Conservation (phyloP, 2,797 vertebrate genomes). For the Miichthys miiuy region DNA sequence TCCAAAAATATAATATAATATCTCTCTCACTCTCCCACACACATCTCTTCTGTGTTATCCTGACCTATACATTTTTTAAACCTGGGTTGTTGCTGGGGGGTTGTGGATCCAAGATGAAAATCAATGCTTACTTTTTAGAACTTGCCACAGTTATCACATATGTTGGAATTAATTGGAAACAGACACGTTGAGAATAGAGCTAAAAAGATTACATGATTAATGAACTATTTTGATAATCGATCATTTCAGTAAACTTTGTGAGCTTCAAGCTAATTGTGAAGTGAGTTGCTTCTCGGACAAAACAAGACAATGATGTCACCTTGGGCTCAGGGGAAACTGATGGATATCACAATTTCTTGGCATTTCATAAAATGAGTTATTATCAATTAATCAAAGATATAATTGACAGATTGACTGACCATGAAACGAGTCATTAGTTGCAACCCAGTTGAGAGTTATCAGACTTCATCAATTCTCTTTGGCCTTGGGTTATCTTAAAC, state of each 20-base stretch:
- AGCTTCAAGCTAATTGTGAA: background rate
- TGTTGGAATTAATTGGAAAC: background rate
- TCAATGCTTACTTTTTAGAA: too few relatives aligned
- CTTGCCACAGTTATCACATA: background rate
- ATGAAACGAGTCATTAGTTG: background rate
- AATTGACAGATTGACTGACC: background rate
- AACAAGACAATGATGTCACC: background rate
- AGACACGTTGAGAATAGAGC: background rate
- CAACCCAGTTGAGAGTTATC: background rate
- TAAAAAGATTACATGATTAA: background rate
- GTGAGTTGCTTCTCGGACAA: background rate
- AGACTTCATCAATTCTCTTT: background rate
- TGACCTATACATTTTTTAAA: background rate
- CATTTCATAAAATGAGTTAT: background rate
- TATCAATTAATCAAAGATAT: background rate
- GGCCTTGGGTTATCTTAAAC: background rate
- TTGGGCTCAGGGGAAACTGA: background rate
- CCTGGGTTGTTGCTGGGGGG: background rate
- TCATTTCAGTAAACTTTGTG: background rate
- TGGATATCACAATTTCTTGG: background rate
- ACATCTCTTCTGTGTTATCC: background rate
- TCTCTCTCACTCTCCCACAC: constrained; percentile 3
- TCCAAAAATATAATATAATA: constrained; percentile 18
- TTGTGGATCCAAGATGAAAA: background rate
- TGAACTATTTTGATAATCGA: background rate